Percentiles rank a stretch among this genome's conserved stretches.
Conservation (phyloP, 2,888 invertebrate species). For the Aphodius sticticus region DNA sequence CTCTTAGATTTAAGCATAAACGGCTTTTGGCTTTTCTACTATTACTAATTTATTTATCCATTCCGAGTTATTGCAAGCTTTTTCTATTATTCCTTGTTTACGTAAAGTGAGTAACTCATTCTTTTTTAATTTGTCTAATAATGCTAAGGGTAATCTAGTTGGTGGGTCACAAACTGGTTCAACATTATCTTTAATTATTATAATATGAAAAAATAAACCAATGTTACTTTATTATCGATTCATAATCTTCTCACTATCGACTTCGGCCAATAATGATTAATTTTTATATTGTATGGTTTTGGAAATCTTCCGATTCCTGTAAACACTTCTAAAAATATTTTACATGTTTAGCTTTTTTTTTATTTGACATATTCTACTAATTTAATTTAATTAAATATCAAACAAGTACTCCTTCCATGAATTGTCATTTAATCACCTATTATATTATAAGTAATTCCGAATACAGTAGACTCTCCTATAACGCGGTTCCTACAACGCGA, state of each 20-base stretch:
- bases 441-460: background rate
- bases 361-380: background rate
- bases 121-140: conserved; percentile 36
- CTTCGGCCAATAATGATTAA: too few relatives aligned
- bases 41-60: too few relatives aligned
- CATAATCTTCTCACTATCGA: too few relatives aligned
- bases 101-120: too few relatives aligned
- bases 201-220: too few relatives aligned
- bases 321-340: conserved; percentile 32
- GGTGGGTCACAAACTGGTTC: conserved; percentile 27
- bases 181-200: conserved; percentile 30
- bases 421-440: background rate
- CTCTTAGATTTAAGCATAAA: conserved; percentile 47
- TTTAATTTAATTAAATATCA: too few relatives aligned
- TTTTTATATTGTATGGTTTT: conserved; percentile 30
- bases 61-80: too few relatives aligned
- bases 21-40: conserved; percentile 47
- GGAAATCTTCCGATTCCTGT: conserved; percentile 29
- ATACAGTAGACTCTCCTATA: too few relatives aligned
- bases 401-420: background rate
- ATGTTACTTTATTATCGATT: too few relatives aligned
- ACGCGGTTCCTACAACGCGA: too few relatives aligned
- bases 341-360: conserved; percentile 25
- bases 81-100: too few relatives aligned
- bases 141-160: conserved; percentile 31